Conservation (phyloP, 2,797 vertebrate species). For the Hippopotamyrus pictus region DNA sequence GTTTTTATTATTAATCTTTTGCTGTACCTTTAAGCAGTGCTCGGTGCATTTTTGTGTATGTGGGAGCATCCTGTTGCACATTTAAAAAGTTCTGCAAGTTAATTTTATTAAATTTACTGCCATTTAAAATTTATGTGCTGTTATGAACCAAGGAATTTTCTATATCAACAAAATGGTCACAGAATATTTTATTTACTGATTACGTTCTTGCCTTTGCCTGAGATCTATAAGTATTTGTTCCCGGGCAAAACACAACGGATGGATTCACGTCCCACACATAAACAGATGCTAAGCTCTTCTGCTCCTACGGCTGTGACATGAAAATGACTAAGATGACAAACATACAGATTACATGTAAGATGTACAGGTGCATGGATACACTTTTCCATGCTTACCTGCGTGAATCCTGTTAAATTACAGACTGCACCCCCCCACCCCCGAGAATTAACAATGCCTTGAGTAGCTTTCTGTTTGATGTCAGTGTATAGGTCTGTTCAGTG, state of each 20-base stretch:
- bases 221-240: not conserved
- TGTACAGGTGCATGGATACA: not conserved
- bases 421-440: not conserved
- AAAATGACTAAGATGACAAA: not conserved
- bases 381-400: not conserved
- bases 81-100: not conserved
- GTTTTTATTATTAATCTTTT: not conserved
- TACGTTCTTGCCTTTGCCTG: not conserved
- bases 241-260: not conserved
- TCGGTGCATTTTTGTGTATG: not conserved
- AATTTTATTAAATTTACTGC: not conserved
- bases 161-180: not conserved
- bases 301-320: not conserved
- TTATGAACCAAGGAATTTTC: not conserved
- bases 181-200: not conserved
- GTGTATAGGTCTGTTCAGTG: not conserved
- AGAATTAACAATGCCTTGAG: not conserved
- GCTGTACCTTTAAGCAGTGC: not conserved
- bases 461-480: not conserved
- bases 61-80: not conserved
- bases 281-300: not conserved
- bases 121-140: not conserved
- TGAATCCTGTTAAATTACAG: not conserved
- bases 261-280: not conserved
- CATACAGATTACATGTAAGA: not conserved